Conservation (phyloP, 92 coral and sea anemone genomes). For the Zoanthus gigantus region DNA sequence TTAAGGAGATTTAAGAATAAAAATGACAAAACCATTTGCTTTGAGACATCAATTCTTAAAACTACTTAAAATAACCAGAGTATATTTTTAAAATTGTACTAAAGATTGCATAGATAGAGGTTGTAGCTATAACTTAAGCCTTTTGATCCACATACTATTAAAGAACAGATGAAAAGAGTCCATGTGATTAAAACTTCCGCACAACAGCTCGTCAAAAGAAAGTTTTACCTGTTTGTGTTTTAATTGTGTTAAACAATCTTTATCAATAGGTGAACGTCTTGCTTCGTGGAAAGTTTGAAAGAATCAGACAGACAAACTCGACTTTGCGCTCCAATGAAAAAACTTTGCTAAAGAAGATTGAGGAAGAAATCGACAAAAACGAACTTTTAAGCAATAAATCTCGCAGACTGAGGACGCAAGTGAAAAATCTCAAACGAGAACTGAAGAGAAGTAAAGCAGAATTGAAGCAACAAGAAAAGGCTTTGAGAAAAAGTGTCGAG, state of each 20-base stretch:
- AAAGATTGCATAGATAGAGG: too few species aligned
- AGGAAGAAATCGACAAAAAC: background rate
- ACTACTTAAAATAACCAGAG: too few species aligned
- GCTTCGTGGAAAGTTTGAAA: conserved; percentile 11
- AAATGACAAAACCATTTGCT: too few species aligned
- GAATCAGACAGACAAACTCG: conserved; percentile 3
- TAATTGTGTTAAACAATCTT: background rate
- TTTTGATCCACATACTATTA: too few species aligned
- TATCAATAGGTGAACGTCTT: background rate
- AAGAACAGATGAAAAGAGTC: background rate
- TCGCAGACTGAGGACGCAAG: background rate
- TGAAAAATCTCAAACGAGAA: background rate
- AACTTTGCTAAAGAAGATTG: background rate
- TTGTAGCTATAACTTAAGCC: too few species aligned
- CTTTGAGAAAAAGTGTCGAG: background rate
- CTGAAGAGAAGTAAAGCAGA: background rate
- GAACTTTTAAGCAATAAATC: conserved; percentile 7
- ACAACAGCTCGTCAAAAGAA: too few species aligned
- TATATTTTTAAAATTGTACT: too few species aligned
- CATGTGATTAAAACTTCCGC: too few species aligned
- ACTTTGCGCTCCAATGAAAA: background rate
- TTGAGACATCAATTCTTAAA: too few species aligned
- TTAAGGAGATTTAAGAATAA: too few species aligned
- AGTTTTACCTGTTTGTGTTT: too few species aligned
- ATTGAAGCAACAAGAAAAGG: background rate